Evolutionary conservation across 2,113 vertebrate species (phyloP), one percentile per base, ranked within the genome.

Genomic region (Bujurquina vittata): DNA sequence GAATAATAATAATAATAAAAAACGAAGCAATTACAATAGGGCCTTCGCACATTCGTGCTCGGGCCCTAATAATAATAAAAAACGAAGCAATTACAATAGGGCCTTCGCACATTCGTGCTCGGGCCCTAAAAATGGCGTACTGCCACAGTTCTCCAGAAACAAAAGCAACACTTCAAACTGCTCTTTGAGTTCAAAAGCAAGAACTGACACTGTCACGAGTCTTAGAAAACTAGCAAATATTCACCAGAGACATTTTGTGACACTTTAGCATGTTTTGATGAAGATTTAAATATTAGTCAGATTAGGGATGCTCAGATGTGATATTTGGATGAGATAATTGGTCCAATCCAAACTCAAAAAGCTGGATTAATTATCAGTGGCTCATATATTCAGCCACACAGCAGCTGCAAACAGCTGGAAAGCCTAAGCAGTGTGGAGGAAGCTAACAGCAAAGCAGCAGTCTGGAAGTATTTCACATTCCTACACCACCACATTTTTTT

Each of bases 281-380:
- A 49, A 20, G 2, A 69, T 11, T 49, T 1, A 49, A 69, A 14
- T 4, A 5, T 46, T 46, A 15, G 40, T 37, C 6, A 7, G 3
- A 46, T 17, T 20, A 69, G 65, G 5, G 65, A 29, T 20, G 15
- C 5, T 29, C 63, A 49, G 40, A 69, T 49, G 23, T 29, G 15
- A 49, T 0, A 69, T 49, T 69, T 69, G 9, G 63, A 0, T 49
- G 22, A 23, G 23, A 29, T 7, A 4, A 37, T 10, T 18, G 0
- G 23, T 49, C 17, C 23, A 49, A 69, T 3, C 0, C 3, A 0
- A 49, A 69, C 43, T 52, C 0, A 52, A 69, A 69, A 69, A 69
- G 23, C 40, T 69, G 40, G 0, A 49, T 23, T 49, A 12, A 3
- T 29, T 0, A 0, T 69, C 63, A 0, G 40, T 20, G 10, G 63